A percentile compares a stretch with the other conserved stretches of the same genome.
phyloP scores from a whole-genome alignment of 2,797 vertebrate species.

The Acipenser ruthenus region DNA sequence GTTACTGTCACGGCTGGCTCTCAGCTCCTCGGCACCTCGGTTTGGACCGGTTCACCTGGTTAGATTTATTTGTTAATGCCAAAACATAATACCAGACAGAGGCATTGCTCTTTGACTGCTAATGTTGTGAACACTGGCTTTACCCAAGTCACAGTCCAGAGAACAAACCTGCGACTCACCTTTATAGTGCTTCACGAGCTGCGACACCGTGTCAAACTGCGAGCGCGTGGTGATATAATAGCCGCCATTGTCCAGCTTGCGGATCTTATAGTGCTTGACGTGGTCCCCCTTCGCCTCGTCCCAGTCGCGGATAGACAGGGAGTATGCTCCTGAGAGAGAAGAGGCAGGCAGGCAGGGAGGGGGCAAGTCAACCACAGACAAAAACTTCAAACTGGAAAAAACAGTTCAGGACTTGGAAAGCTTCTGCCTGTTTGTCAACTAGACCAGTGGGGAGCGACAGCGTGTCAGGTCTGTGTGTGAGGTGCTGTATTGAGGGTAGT shows the following conservation, averaged over 20 bases:
- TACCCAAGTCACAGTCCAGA: not conserved
- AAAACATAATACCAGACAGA: not conserved
- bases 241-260: constrained; percentile 88
- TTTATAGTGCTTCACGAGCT: constrained; percentile 85
- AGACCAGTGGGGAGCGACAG: not conserved
- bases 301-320: constrained; percentile 88
- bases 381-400: too few relatives aligned
- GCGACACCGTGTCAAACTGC: constrained; percentile 79
- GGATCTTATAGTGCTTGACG: constrained; percentile 95
- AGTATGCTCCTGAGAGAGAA: constrained; percentile 73
- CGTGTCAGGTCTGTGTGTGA: too few relatives aligned
- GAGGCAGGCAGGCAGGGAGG: not conserved
- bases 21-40: too few relatives aligned
- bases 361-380: not conserved
- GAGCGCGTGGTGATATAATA: constrained; percentile 94
- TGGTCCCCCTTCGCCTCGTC: constrained; percentile 84
- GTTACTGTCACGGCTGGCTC: too few relatives aligned
- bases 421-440: too few relatives aligned
- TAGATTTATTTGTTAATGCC: not conserved
- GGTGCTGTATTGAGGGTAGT: too few relatives aligned
- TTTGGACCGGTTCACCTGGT: not conserved
- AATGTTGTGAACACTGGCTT: too few relatives aligned
- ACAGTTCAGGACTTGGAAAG: too few relatives aligned
- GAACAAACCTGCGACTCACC: constrained; percentile 50
- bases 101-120: too few relatives aligned